Conservation (phyloP, 2,888 invertebrate genomes). For the Drosophila atroscutellata region DNA sequence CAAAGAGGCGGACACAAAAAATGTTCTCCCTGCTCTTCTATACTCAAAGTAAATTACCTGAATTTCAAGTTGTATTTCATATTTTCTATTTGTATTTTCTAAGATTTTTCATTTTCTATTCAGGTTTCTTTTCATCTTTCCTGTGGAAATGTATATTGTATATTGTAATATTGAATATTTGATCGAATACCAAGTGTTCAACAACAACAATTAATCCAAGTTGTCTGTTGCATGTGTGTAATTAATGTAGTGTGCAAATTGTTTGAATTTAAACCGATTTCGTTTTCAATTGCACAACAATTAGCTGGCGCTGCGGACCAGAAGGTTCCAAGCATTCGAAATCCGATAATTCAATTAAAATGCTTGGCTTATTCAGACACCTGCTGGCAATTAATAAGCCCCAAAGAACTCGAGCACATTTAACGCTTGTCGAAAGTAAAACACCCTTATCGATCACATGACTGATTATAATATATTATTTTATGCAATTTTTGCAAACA, state of each 20-base stretch:
- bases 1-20: not conserved
- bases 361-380: conserved; percentile 30
- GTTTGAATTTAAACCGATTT: conserved; percentile 15
- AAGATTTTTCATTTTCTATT: not conserved
- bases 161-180: too few relatives aligned
- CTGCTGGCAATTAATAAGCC: conserved; percentile 43
- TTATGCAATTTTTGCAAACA: not conserved
- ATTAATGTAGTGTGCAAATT: conserved; percentile 2
- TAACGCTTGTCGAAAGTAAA: not conserved
- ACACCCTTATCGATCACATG: not conserved
- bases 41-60: not conserved
- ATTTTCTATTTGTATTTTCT: not conserved
- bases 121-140: too few relatives aligned
- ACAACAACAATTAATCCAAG: not conserved
- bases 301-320: conserved; percentile 31
- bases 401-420: not conserved
- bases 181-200: not conserved
- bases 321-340: conserved; percentile 30
- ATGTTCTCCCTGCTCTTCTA: not conserved
- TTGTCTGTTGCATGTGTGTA: not conserved
- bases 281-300: conserved; percentile 28
- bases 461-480: not conserved
- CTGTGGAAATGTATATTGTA: not conserved
- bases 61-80: not conserved
- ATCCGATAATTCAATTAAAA: conserved; percentile 49